Percentiles rank a stretch among this genome's conserved stretches.
Conservation (phyloP, 2,888 invertebrate genomes). For the Rotaria macrura region DNA sequence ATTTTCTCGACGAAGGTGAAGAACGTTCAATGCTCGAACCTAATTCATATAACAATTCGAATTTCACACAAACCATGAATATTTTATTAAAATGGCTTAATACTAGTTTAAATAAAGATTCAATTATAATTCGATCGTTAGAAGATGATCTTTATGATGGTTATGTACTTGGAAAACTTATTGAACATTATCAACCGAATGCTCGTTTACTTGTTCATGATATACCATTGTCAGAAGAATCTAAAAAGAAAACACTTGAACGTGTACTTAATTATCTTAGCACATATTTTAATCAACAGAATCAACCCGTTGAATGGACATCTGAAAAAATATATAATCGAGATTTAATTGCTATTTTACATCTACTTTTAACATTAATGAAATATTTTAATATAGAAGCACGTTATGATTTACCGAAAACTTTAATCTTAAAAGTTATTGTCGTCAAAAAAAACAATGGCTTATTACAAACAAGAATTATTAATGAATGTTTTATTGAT, state of each 20-base stretch:
- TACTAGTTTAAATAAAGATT: slow-evolving; percentile 83
- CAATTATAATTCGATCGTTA: slow-evolving; percentile 90
- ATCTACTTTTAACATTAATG: slow-evolving; percentile 76
- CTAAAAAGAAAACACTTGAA: slow-evolving; percentile 15
- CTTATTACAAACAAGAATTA: not conserved
- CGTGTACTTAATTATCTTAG: not conserved
- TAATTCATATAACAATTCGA: not conserved
- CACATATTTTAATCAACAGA: not conserved
- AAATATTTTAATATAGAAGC: slow-evolving; percentile 70
- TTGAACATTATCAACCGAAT: slow-evolving; percentile 49
- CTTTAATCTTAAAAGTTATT: slow-evolving; percentile 80
- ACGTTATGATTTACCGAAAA: slow-evolving; percentile 86
- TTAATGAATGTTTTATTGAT: not conserved
- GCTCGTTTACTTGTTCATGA: not conserved
- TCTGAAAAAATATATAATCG: slow-evolving; percentile 72
- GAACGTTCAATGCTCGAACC: slow-evolving; percentile 15
- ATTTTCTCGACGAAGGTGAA: not conserved
- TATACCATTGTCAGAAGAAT: not conserved
- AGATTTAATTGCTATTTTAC: slow-evolving; percentile 86
- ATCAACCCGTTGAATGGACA: slow-evolving; percentile 23
- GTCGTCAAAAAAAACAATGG: slow-evolving; percentile 61
- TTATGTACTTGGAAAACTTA: slow-evolving; percentile 66
- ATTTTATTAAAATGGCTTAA: slow-evolving; percentile 95
- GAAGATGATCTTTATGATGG: slow-evolving; percentile 96
- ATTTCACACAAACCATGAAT: slow-evolving; percentile 34